Evolutionary conservation across 2,113 vertebrate genomes (phyloP).

Genomic region (Pteropus alecto): DNA sequence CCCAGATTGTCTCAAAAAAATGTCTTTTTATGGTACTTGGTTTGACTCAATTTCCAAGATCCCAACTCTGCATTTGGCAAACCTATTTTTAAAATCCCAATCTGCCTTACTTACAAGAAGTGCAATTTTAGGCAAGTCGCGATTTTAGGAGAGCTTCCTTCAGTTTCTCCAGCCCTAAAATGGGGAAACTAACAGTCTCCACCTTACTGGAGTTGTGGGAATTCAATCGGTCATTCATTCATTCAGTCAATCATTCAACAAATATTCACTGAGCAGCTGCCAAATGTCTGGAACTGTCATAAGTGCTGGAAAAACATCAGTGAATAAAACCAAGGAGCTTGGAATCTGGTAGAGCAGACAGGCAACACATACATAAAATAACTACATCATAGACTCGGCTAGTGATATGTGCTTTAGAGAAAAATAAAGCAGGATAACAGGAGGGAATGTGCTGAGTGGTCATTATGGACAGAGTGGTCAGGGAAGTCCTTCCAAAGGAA

Average conservation of each 20-base stretch:
- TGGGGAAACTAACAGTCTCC: neutral
- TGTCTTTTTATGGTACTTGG: neutral
- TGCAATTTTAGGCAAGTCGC: neutral
- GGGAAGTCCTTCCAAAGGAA: neutral
- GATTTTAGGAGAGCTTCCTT: neutral
- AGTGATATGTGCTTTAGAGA: neutral
- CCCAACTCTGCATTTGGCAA: neutral
- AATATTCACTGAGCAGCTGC: neutral
- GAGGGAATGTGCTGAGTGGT: neutral
- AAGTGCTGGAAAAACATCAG: neutral
- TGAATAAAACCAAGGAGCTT: neutral
- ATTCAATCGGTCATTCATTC: neutral
- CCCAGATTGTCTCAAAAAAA: neutral
- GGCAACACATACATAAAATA: neutral
- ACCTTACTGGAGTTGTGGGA: neutral
- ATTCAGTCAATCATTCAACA: slow-evolving; percentile 9
- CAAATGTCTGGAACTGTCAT: neutral
- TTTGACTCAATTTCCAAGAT: neutral
- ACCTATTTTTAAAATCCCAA: neutral
- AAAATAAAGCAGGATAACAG: neutral
- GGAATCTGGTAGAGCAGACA: neutral
- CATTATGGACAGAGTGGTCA: neutral
- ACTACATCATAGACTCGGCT: no score
- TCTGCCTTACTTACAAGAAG: neutral
- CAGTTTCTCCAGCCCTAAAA: neutral